phyloP scores from a whole-genome alignment of 2,113 vertebrate genomes.

The Odocoileus hemionus region DNA sequence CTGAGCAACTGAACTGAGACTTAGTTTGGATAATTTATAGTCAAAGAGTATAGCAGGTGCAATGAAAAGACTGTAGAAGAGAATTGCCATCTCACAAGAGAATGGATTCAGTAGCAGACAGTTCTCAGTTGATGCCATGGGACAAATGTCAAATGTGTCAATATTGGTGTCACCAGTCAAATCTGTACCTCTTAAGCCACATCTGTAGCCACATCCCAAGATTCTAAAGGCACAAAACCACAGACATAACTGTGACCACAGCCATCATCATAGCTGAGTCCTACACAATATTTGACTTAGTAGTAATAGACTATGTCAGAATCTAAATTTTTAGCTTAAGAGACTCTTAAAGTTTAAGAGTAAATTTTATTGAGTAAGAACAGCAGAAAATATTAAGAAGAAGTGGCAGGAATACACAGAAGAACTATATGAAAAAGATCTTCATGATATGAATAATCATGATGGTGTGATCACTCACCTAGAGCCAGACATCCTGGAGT shows the following conservation, averaged over 20 bases:
- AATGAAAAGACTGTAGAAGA: background rate
- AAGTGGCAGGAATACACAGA: background rate
- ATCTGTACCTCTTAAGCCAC: background rate
- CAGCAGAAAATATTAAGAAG: background rate
- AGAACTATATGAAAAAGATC: background rate
- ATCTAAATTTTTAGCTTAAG: background rate
- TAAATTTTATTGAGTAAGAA: background rate
- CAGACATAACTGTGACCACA: fast-evolving
- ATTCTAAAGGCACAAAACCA: background rate
- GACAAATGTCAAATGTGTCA: background rate
- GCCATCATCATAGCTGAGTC: background rate
- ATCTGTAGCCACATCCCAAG: background rate
- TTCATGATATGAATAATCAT: fast-evolving
- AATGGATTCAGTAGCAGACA: background rate
- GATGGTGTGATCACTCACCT: background rate
- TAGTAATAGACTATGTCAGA: background rate
- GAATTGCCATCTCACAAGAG: background rate
- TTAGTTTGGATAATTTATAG: background rate
- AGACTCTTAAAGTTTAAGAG: background rate
- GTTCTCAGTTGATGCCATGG: background rate
- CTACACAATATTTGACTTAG: background rate
- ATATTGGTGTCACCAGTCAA: background rate
- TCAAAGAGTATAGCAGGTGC: background rate
- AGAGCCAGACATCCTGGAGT: background rate
- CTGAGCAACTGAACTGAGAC: too few species aligned